Evolutionary conservation across 2,888 invertebrate species (phyloP), one percentile per base, ranked within the genome.

Genomic region (Penaeus monodon): DNA sequence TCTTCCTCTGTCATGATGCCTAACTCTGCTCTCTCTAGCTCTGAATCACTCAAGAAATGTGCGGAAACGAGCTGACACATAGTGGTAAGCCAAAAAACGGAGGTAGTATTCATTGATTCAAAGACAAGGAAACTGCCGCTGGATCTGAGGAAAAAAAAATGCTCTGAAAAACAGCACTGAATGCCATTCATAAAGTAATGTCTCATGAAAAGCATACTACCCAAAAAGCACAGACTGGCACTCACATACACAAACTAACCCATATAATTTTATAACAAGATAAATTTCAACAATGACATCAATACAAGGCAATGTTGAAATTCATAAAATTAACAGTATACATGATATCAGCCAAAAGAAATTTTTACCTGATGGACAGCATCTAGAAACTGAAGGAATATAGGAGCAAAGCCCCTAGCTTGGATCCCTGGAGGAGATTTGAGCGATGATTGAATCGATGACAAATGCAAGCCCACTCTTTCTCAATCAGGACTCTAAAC

Each of bases 391-490:
- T 99, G 98, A 70, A 99, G 94, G 93, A 99, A 99, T 0, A 98
- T 96, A 0, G 99, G 99, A 10, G 99, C 97, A 93, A 98, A 98
- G 24, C 97, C 98, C 89, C 94, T 95, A 85, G 97, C 96, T 92
- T 97, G 97, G 93, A 93, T 33, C 93, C 95, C 24, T 96, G 96
- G 6, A 93, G 93, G 89, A 98, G 95, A 93, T 98, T 98, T 92
- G 96, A 96, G 68, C 99, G 94, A 93, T 98, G 97, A 79, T 97
- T 96, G 93, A 98, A 99, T 57, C 96, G 95, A 93, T 99, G 99
- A 0, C 99, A 92, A 98, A 96, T 0, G 97, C 97, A 80, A 99
- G 94, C 99, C n/a, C 99, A 99, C 92, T 99, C 99, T 93, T 99
- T 99, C 92, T 99, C 99, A 38, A 99, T 95, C 0, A 99, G 94